Evolutionary conservation across 2,113 vertebrate genomes (phyloP).

Genomic region (Choloepus hoffmanni): DNA sequence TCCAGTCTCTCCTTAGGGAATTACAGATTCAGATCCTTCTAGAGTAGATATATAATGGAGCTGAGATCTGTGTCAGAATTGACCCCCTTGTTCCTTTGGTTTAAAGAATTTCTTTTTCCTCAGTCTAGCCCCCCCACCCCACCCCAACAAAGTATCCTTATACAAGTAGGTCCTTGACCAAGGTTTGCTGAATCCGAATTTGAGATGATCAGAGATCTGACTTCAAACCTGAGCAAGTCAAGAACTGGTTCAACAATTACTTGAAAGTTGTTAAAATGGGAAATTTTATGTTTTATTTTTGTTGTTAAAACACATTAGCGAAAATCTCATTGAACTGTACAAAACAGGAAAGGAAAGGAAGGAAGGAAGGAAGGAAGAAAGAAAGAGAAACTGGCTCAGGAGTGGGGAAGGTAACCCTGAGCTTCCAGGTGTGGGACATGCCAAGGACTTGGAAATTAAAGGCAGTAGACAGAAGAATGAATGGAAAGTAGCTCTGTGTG

Average conservation of each 20-base stretch:
- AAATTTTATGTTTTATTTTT: too few species aligned
- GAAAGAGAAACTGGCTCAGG: neutral
- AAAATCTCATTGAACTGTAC: too few species aligned
- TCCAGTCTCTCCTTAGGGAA: constrained; percentile 33
- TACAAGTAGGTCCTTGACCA: neutral
- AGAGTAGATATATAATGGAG: constrained; percentile 34
- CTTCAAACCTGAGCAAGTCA: neutral
- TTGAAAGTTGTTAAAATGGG: too few species aligned
- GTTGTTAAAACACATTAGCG: too few species aligned
- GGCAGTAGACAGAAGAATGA: neutral
- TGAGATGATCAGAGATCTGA: constrained; percentile 38
- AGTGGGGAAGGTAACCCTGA: neutral
- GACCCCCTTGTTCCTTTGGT: constrained; percentile 6
- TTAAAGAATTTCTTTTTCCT: neutral
- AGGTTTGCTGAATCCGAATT: neutral
- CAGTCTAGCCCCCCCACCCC: neutral
- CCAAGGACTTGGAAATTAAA: neutral
- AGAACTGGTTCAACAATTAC: neutral
- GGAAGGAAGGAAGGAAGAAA: too few species aligned
- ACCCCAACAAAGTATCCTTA: constrained; percentile 19
- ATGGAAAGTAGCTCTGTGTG: neutral
- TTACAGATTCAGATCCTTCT: neutral
- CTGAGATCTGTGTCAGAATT: constrained; percentile 34
- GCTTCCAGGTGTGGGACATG: neutral
- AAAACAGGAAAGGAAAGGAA: too few species aligned